These are phyloP conservation scores for Anthrax anthrax DNA, from an alignment of 2,888 invertebrate genomes.

Conservation along the genomic window DNA sequence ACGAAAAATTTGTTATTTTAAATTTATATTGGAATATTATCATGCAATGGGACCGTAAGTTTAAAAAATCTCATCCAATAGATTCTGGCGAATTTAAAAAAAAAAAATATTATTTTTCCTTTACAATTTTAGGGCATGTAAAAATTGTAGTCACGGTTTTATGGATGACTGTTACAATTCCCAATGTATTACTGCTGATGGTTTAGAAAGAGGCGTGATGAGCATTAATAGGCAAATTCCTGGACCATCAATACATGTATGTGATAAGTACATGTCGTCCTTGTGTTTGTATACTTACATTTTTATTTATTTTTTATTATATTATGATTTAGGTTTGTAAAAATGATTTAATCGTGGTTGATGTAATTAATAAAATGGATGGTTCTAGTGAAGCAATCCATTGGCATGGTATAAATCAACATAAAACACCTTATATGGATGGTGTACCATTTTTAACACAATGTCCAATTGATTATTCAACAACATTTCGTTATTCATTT, in stretches of 20 bases:
- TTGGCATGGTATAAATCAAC: conserved; percentile 78
- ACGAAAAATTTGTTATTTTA: conserved; percentile 29
- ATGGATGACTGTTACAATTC: conserved; percentile 32
- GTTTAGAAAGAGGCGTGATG: conserved; percentile 33
- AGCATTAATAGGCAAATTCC: conserved; percentile 37
- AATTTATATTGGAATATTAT: conserved; percentile 34
- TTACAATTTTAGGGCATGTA: conserved; percentile 32
- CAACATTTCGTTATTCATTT: conserved; percentile 53
- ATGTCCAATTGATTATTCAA: conserved; percentile 60
- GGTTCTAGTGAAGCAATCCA: conserved; percentile 69
- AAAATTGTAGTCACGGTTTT: conserved; percentile 30
- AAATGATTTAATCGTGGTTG: conserved; percentile 63
- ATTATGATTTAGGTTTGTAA: conserved; percentile 51
- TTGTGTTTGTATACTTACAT: too few relatives aligned
- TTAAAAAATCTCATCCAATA: not conserved
- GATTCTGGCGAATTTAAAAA: too few relatives aligned
- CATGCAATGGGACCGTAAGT: conserved; percentile 32
- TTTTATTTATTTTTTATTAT: not conserved
- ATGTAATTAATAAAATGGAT: conserved; percentile 59
- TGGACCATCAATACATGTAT: conserved; percentile 36
- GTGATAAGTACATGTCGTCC: too few relatives aligned
- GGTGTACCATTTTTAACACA: conserved; percentile 72
- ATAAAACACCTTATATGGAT: conserved; percentile 64
- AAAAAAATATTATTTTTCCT: not conserved
- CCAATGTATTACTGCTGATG: conserved; percentile 38